These are phyloP conservation scores for Rousettus leschenaultii DNA, from an alignment of 2,113 vertebrate species.

Conservation along the genomic window DNA sequence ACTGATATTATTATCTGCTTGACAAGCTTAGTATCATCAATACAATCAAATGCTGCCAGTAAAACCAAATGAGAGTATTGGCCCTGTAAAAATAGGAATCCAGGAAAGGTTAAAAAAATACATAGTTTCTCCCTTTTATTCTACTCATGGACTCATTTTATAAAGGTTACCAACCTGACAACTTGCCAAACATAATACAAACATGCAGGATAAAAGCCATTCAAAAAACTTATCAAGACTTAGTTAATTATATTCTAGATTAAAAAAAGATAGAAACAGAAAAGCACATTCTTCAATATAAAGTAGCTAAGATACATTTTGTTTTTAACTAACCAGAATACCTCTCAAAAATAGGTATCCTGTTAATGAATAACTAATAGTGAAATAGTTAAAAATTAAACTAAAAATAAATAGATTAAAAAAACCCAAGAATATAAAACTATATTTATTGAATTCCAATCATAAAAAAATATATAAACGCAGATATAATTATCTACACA, in stretches of 20 bases:
- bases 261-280: neutral
- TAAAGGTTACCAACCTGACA: neutral
- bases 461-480: neutral
- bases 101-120: neutral
- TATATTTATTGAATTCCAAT: neutral
- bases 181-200: neutral
- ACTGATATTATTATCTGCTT: constrained; percentile 94
- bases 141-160: neutral
- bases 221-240: neutral
- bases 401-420: neutral
- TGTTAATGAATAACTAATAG: constrained; percentile 20
- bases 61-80: constrained; percentile 95
- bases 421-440: neutral
- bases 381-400: neutral
- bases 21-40: constrained; percentile 96
- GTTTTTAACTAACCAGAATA: neutral
- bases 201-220: neutral
- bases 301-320: neutral
- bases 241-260: neutral
- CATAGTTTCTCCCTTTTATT: neutral
- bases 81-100: constrained; percentile 83
- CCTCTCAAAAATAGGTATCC: neutral
- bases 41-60: constrained; percentile 94
- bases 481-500: neutral
- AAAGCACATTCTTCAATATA: neutral